A percentile compares a stretch with the other conserved stretches of the same genome.
Evolutionary conservation across 2,888 invertebrate species (phyloP).

Genomic region (Seira ritae): DNA sequence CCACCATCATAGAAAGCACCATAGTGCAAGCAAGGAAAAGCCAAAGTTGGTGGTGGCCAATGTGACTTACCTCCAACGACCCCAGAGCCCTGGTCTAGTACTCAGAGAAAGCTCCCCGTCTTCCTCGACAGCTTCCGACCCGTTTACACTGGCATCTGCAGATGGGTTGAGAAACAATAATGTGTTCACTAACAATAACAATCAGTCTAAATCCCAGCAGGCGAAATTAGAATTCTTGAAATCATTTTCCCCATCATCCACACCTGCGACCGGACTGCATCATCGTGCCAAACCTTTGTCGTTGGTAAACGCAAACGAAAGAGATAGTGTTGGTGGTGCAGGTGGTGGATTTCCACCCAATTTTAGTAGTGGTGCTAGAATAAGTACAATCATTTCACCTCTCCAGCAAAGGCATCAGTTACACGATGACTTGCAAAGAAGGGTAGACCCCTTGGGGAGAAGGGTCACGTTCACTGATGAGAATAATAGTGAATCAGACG

Average conservation of each 20-base stretch:
- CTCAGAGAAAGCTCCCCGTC: constrained; percentile 51
- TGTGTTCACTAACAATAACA: constrained; percentile 61
- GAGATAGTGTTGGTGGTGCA: background rate
- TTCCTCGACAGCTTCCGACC: constrained; percentile 37
- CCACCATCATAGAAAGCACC: constrained; percentile 31
- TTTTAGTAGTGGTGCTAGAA: constrained; percentile 42
- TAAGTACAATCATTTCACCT: constrained; percentile 28
- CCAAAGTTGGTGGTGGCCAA: constrained; percentile 71
- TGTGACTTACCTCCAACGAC: constrained; percentile 70
- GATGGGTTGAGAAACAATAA: constrained; percentile 53
- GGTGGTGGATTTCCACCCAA: constrained; percentile 38
- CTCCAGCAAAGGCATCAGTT: constrained; percentile 21
- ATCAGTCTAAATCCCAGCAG: constrained; percentile 55
- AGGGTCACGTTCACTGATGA: background rate
- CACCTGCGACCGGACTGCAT: constrained; percentile 20
- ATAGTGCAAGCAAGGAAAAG: constrained; percentile 53
- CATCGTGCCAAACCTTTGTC: constrained; percentile 50
- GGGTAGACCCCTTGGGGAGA: constrained; percentile 23
- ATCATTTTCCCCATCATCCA: constrained; percentile 33
- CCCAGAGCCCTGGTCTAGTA: constrained; percentile 68
- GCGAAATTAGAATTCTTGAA: constrained; percentile 56
- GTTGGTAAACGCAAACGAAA: constrained; percentile 26
- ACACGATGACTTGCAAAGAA: constrained; percentile 54
- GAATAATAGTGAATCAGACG: background rate
- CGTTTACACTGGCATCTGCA: constrained; percentile 24